Conservation (phyloP, 2,797 vertebrate genomes). For the Oreochromis grahami region DNA sequence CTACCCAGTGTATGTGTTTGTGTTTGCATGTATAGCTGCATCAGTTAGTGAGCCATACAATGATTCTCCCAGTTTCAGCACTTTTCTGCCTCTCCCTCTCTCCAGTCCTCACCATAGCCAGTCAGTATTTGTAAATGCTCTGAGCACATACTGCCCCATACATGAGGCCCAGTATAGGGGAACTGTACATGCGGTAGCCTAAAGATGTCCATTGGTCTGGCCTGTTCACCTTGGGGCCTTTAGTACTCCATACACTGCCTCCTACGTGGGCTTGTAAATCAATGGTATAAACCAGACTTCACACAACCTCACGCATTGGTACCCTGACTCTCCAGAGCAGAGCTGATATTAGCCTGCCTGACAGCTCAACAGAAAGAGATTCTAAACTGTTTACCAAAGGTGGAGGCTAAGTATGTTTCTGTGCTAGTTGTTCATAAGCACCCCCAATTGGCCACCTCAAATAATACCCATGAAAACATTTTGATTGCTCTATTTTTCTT, state of each 20-base stretch:
- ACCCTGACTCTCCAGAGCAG: not conserved
- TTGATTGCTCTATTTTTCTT: not conserved
- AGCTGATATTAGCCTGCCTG: not conserved
- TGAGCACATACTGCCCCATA: conserved; percentile 47
- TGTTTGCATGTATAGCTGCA: not conserved
- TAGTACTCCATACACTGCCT: not conserved
- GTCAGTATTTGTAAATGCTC: conserved; percentile 22
- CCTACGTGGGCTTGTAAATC: not conserved
- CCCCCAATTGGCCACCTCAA: not conserved
- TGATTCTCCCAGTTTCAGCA: conserved; percentile 4
- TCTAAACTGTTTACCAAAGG: not conserved
- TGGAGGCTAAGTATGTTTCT: not conserved
- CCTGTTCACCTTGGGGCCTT: not conserved
- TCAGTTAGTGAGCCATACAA: not conserved
- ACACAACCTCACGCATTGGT: not conserved
- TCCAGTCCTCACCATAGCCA: not conserved
- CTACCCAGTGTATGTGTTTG: not conserved
- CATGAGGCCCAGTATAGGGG: conserved; percentile 42
- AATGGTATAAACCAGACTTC: not conserved
- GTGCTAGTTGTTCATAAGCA: not conserved
- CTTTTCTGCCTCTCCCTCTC: conserved; percentile 14
- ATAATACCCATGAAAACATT: not conserved
- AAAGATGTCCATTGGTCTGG: conserved; percentile 37
- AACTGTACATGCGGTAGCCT: conserved; percentile 21
- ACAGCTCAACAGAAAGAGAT: not conserved